Evolutionary conservation across 1,140 invertebrate genomes (phyloP).

Genomic region (Ceratosolen fusciceps): DNA sequence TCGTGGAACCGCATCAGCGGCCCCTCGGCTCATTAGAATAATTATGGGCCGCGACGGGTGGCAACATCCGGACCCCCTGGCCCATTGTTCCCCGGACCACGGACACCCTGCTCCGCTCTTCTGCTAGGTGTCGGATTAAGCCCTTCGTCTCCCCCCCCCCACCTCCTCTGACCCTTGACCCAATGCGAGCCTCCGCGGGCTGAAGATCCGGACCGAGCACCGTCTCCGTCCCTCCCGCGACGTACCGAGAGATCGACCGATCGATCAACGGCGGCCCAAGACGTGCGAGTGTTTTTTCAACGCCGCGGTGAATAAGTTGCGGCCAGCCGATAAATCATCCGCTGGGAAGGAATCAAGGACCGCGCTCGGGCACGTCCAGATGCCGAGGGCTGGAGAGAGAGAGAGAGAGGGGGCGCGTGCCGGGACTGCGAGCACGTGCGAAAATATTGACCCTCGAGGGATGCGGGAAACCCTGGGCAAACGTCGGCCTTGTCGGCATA

Average conservation of each 20-base stretch:
- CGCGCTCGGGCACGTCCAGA: not conserved
- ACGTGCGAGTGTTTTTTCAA: too few species aligned
- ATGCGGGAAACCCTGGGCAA: not conserved
- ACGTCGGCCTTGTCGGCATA: not conserved
- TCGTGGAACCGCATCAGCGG: constrained; percentile 33
- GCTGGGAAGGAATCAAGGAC: not conserved
- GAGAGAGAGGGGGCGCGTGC: not conserved
- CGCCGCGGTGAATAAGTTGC: too few species aligned
- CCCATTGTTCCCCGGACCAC: constrained; percentile 33
- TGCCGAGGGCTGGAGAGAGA: not conserved
- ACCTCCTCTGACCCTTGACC: too few species aligned
- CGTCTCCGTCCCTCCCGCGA: too few species aligned
- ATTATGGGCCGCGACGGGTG: constrained; percentile 45
- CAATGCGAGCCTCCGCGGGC: too few species aligned
- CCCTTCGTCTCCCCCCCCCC: too few species aligned
- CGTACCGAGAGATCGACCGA: too few species aligned
- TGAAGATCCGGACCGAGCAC: too few species aligned
- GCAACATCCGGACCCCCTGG: constrained; percentile 44
- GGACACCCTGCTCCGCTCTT: not conserved
- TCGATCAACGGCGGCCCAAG: too few species aligned
- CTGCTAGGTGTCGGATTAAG: constrained; percentile 40
- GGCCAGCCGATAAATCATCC: constrained; percentile 9
- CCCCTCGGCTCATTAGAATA: constrained; percentile 47
- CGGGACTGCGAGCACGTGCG: constrained; percentile 27
- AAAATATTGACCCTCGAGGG: constrained; percentile 38